Evolutionary conservation across 2,797 vertebrate genomes (phyloP), one percentile per base, ranked within the genome.

Genomic region (Clamator glandarius): DNA sequence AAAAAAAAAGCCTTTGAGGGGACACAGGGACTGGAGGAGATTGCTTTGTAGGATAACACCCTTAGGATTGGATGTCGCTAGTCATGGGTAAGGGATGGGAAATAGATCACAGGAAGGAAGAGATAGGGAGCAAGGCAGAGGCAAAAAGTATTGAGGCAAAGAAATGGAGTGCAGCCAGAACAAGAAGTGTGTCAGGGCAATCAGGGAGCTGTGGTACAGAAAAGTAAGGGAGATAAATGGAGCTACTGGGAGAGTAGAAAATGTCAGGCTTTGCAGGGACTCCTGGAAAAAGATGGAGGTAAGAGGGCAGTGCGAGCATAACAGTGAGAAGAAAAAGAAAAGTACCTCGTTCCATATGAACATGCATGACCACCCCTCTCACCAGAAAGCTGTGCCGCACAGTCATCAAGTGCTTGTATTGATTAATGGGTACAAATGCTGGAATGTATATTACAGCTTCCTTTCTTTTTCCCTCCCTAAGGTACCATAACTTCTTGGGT

Each of bases 401-500:
- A 39, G 50, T 23, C 25, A 48, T 28, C 10, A 19, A 31, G 41
- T 3, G 12, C 13, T 78, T 57, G 17, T 8, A 10, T 41, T 55
- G 62, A 72, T 33, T 64, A 75, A 75, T 0, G 1, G 31, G 33
- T 23, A 46, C 25, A 35, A 86, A 84, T 0, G 12, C 52, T 82
- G 58, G 25, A 76, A 61, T 35, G 29, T 14, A 4, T 48, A 15
- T 86, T 84, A 92, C 59, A 93, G 31, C 50, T 94, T 84, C 28
- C 52, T 90, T 88, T 90, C 93, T 77, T 95, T 82, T 96, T 97
- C 51, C 96, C 15, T 90, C 78, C 41, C 59, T 63, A 84, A 99
- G 99, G 98, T 92, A 99, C 99, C 73, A 99, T 99, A 97, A 99
- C 98, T 91, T 99, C 99, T 67, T 99, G 99, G 99, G 99, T 99